These are phyloP conservation scores for Phasia obesa DNA, from an alignment of 2,888 invertebrate species.

Conservation along the genomic window DNA sequence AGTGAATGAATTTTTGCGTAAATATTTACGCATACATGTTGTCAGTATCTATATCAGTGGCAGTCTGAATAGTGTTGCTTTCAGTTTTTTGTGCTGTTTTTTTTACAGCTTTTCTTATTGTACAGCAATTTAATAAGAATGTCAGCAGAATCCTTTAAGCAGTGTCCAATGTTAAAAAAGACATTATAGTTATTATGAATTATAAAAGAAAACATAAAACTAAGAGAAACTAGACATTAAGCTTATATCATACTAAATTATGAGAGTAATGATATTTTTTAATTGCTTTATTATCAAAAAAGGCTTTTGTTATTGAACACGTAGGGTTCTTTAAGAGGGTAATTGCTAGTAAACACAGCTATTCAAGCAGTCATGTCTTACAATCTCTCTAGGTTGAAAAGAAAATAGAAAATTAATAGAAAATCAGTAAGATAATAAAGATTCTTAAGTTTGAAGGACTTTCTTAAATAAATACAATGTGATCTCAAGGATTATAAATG, in stretches of 20 bases:
- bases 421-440: neutral
- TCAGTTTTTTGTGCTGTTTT: neutral
- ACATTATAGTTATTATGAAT: slow-evolving; percentile 54
- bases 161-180: slow-evolving; percentile 51
- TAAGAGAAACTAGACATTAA: neutral
- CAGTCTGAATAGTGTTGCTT: slow-evolving; percentile 46
- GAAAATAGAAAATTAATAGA: neutral
- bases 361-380: no score
- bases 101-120: neutral
- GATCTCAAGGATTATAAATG: no score
- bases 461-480: no score
- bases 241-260: slow-evolving; percentile 29
- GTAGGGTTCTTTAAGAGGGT: neutral
- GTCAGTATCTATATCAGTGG: slow-evolving; percentile 60
- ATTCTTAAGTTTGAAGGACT: neutral
- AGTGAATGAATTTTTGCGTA: slow-evolving; percentile 63
- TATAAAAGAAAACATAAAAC: slow-evolving; percentile 12
- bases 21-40: slow-evolving; percentile 64
- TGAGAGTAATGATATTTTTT: slow-evolving; percentile 53
- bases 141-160: slow-evolving; percentile 55
- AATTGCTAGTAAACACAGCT: neutral
- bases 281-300: slow-evolving; percentile 53
- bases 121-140: slow-evolving; percentile 60
- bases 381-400: no score
- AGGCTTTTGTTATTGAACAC: slow-evolving; percentile 15